phyloP scores from a whole-genome alignment of 2,113 vertebrate genomes.

The Zingel zingel region DNA sequence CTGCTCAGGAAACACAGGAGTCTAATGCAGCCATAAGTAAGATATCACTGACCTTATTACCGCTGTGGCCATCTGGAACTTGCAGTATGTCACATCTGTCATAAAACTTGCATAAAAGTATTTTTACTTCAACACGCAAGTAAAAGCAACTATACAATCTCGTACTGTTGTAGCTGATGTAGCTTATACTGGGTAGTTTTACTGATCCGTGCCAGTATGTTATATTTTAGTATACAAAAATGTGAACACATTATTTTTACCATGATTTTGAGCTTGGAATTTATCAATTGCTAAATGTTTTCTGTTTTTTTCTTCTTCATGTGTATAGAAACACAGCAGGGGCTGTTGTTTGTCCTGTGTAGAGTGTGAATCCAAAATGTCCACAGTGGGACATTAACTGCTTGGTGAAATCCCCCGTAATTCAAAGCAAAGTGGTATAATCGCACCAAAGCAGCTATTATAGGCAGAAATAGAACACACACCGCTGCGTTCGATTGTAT shows the following conservation, averaged over 20 bases:
- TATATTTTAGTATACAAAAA: background rate
- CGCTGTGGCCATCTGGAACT: background rate
- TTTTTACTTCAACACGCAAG: background rate
- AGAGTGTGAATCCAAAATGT: conserved; percentile 23
- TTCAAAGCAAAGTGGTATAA: background rate
- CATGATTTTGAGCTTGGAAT: conserved; percentile 11
- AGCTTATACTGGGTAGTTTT: background rate
- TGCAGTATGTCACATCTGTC: background rate
- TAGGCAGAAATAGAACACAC: background rate
- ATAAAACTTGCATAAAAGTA: background rate
- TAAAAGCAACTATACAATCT: background rate
- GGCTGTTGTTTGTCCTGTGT: background rate
- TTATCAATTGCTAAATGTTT: conserved; percentile 17
- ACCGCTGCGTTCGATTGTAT: background rate
- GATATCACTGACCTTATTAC: background rate
- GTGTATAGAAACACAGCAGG: background rate
- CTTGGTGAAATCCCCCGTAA: conserved; percentile 7
- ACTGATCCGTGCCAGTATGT: background rate
- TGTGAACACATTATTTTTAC: background rate
- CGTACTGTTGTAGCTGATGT: background rate
- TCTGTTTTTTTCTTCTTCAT: conserved; percentile 27
- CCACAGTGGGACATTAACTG: conserved; percentile 25
- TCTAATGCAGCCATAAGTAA: conserved; percentile 14
- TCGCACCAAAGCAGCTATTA: background rate
- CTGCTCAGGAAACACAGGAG: conserved; percentile 19